Evolutionary conservation across 2,113 vertebrate species (phyloP).

Genomic region (Eclectus roratus): DNA sequence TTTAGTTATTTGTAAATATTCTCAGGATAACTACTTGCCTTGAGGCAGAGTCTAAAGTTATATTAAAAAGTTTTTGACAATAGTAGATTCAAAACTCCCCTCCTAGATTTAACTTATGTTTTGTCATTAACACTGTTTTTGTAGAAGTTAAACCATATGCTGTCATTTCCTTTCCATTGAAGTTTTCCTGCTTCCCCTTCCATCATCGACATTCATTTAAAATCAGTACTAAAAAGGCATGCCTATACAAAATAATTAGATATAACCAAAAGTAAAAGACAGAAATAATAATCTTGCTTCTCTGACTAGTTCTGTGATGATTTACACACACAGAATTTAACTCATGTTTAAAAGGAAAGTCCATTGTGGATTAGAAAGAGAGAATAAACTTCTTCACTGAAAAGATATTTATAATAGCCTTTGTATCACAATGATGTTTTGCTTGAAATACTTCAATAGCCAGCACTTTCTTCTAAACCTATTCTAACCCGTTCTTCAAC

Average conservation of each 20-base stretch:
- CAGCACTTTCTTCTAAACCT: not conserved
- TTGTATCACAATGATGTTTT: conserved; percentile 34
- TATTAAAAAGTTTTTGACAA: not conserved
- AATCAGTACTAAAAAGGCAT: not conserved
- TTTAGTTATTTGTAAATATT: not conserved
- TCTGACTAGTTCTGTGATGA: not conserved
- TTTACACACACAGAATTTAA: not conserved
- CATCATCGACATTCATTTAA: not conserved
- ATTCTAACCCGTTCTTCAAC: conserved; percentile 10
- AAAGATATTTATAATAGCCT: not conserved
- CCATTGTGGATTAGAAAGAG: not conserved
- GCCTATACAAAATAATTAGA: not conserved
- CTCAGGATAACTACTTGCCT: not conserved
- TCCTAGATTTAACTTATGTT: not conserved
- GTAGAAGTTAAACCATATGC: not conserved
- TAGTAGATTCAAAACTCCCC: not conserved
- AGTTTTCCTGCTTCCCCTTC: not conserved
- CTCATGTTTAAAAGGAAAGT: not conserved
- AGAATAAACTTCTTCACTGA: not conserved
- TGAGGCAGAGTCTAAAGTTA: not conserved
- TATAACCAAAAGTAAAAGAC: not conserved
- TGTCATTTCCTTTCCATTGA: not conserved
- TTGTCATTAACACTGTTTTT: not conserved
- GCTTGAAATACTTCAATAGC: conserved; percentile 4
- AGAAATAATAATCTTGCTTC: not conserved